phyloP scores from a whole-genome alignment of 2,797 vertebrate genomes.

The Margarornis squamiger region DNA sequence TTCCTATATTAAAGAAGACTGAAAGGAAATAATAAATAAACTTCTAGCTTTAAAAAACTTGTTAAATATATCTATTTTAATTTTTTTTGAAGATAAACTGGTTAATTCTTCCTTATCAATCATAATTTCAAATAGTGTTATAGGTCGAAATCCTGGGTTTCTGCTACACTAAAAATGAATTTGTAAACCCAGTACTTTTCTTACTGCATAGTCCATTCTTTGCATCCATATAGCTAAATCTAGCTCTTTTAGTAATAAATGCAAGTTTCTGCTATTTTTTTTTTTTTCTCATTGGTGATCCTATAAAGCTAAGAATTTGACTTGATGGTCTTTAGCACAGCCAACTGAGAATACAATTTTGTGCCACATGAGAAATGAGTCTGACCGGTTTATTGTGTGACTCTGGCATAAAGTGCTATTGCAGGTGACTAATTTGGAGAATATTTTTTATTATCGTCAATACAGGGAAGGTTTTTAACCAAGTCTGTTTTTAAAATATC shows the following conservation, averaged over 20 bases:
- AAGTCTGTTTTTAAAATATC: not conserved
- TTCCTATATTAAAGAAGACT: not conserved
- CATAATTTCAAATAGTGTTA: not conserved
- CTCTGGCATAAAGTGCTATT: not conserved
- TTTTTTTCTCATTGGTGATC: not conserved
- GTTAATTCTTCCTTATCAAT: not conserved
- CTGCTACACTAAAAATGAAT: not conserved
- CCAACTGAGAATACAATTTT: not conserved
- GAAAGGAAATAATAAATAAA: not conserved
- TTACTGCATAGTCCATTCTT: rapidly evolving
- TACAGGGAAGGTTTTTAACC: not conserved
- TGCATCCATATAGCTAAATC: not conserved
- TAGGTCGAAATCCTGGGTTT: not conserved
- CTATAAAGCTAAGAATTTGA: not conserved
- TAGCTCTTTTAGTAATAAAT: not conserved
- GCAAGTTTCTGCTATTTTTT: not conserved
- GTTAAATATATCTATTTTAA: not conserved
- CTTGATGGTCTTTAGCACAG: not conserved
- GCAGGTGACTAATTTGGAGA: not conserved
- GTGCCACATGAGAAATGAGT: not conserved
- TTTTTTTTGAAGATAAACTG: not conserved
- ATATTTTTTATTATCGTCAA: not conserved
- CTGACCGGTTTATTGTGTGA: not conserved
- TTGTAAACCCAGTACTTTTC: not conserved
- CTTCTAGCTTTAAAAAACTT: not conserved